A percentile compares a stretch with the other conserved stretches of the same genome.
These are phyloP conservation scores for Scomber colias DNA, from an alignment of 2,113 vertebrate genomes.

Conservation along the genomic window DNA sequence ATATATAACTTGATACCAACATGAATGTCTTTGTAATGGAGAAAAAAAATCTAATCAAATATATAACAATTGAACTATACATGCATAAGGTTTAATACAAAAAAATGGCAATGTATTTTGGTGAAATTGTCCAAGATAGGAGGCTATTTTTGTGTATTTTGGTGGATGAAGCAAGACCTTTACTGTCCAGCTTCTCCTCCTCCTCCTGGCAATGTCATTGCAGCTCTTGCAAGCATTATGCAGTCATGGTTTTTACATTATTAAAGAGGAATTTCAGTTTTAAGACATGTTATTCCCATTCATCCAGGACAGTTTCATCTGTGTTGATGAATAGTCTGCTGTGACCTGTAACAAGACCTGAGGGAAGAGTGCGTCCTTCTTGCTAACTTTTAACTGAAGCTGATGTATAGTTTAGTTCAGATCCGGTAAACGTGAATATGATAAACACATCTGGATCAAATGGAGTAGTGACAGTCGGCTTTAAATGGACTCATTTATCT, in stretches of 20 bases:
- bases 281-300: constrained; percentile 43
- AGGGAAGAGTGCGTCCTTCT: constrained; percentile 5
- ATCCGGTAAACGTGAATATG: constrained; percentile 9
- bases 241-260: constrained; percentile 34
- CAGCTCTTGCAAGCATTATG: constrained; percentile 1
- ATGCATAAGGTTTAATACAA: background rate
- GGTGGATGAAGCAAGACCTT: background rate
- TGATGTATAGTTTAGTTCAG: background rate
- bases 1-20: no score
- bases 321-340: constrained; percentile 17
- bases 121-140: background rate
- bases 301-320: constrained; percentile 1
- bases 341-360: background rate
- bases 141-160: background rate
- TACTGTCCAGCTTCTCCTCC: background rate
- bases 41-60: no score
- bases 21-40: no score
- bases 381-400: constrained; percentile 14
- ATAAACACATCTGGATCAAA: constrained; percentile 4
- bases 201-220: background rate
- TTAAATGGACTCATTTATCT: background rate
- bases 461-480: background rate
- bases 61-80: no score
- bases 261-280: constrained; percentile 23
- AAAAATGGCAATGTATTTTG: background rate